Evolutionary conservation across 1,140 invertebrate species (phyloP).

Genomic region (Gryon sp.): DNA sequence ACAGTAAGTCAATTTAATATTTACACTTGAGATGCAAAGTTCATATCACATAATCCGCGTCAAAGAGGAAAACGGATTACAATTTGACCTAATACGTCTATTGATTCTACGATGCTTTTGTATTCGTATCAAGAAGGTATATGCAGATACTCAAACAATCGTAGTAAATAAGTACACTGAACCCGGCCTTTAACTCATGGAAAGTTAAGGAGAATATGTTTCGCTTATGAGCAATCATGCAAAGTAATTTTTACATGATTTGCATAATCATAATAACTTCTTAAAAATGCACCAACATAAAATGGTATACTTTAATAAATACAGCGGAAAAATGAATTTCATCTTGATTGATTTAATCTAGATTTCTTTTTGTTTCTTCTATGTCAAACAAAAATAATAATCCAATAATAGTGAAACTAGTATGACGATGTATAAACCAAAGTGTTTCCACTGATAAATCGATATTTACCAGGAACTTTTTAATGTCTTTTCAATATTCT

Average conservation of each 20-base stretch:
- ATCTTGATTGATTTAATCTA: no score
- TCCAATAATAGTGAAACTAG: no score
- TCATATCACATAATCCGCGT: slow-evolving; percentile 11
- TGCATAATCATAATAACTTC: neutral
- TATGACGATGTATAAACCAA: no score
- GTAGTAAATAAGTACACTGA: slow-evolving; percentile 10
- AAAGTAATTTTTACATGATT: neutral
- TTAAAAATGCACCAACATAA: neutral
- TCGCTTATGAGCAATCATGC: neutral
- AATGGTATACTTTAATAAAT: no score
- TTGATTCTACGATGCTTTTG: slow-evolving; percentile 32
- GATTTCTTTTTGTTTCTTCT: no score
- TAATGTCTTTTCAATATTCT: no score
- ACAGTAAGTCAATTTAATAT: slow-evolving; percentile 14
- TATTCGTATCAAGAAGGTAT: slow-evolving; percentile 22
- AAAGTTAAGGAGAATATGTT: slow-evolving; percentile 12
- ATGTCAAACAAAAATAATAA: no score
- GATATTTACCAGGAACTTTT: no score
- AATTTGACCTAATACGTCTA: slow-evolving; percentile 33
- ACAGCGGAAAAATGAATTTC: no score
- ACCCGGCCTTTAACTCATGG: slow-evolving; percentile 4
- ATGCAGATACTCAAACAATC: slow-evolving; percentile 11
- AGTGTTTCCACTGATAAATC: no score
- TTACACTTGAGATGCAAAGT: slow-evolving; percentile 19
- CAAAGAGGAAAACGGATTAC: slow-evolving; percentile 22